These are phyloP conservation scores for Ctenicera cuprea DNA, from an alignment of 2,888 invertebrate species.

Conservation along the genomic window DNA sequence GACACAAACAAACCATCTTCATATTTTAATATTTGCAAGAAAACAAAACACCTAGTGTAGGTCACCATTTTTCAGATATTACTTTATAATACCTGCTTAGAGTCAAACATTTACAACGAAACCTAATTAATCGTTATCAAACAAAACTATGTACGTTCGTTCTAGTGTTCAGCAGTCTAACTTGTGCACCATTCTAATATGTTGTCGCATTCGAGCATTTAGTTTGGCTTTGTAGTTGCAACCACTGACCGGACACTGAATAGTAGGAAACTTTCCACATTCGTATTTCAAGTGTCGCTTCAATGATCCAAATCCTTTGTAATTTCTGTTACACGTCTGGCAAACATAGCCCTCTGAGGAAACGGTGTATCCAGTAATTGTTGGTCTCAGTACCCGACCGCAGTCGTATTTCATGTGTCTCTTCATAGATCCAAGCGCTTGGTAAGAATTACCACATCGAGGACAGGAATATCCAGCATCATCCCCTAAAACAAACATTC, in stretches of 20 bases:
- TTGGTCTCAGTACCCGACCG: slow-evolving; percentile 43
- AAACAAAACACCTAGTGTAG: too few relatives aligned
- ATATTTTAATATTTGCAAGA: too few relatives aligned
- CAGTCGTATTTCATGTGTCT: slow-evolving; percentile 61
- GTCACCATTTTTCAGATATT: too few relatives aligned
- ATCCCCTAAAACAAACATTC: background rate
- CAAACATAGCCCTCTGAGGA: slow-evolving; percentile 34
- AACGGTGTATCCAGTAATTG: slow-evolving; percentile 37
- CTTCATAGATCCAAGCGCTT: slow-evolving; percentile 47
- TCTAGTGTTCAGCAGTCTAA: slow-evolving; percentile 22
- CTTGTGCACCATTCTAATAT: slow-evolving; percentile 44
- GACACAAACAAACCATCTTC: too few relatives aligned
- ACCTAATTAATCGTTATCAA: background rate
- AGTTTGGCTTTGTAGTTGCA: slow-evolving; percentile 43
- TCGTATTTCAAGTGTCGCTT: slow-evolving; percentile 45
- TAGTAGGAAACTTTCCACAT: slow-evolving; percentile 37
- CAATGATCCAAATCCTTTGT: slow-evolving; percentile 34
- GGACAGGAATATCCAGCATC: slow-evolving; percentile 55
- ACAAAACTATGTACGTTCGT: too few relatives aligned
- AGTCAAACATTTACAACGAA: too few relatives aligned
- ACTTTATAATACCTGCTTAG: too few relatives aligned
- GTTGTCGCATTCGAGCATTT: slow-evolving; percentile 42
- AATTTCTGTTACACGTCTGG: slow-evolving; percentile 31
- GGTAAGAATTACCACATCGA: slow-evolving; percentile 51
- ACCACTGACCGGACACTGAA: slow-evolving; percentile 32